Percentiles rank a stretch among this genome's conserved stretches.
These are phyloP conservation scores for Sinocyclocheilus anophthalmus DNA, from an alignment of 2,113 vertebrate species.

Conservation along the genomic window DNA sequence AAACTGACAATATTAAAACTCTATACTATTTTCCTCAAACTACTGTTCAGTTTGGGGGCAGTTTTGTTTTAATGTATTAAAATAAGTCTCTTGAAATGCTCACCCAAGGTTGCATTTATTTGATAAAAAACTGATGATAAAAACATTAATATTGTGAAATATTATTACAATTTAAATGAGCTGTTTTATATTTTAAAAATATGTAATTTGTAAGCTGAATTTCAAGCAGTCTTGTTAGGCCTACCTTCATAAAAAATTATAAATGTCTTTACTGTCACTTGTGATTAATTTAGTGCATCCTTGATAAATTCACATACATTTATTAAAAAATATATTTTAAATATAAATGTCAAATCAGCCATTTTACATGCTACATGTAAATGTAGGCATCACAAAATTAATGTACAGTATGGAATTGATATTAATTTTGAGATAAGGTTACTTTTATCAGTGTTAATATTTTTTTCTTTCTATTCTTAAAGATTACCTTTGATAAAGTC, in stretches of 20 bases:
- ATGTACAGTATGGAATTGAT: neutral
- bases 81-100: neutral
- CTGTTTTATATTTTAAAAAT: neutral
- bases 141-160: neutral
- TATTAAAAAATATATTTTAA: neutral
- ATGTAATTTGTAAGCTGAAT: neutral
- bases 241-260: too few relatives aligned
- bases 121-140: neutral
- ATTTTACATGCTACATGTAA: neutral
- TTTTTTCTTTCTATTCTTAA: neutral
- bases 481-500: neutral
- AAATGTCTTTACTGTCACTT: neutral
- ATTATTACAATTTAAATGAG: neutral
- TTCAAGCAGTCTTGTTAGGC: neutral
- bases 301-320: neutral
- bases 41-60: neutral
- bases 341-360: neutral
- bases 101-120: neutral
- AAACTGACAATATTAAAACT: neutral
- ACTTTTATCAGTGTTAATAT: neutral
- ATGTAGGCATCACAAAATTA: neutral
- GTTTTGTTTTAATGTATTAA: neutral
- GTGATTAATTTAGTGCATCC: neutral
- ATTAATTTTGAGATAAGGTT: neutral
- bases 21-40: neutral